Evolutionary conservation across 92 coral and sea anemone genomes (phyloP).

Genomic region (Umimayanthus kanabou): DNA sequence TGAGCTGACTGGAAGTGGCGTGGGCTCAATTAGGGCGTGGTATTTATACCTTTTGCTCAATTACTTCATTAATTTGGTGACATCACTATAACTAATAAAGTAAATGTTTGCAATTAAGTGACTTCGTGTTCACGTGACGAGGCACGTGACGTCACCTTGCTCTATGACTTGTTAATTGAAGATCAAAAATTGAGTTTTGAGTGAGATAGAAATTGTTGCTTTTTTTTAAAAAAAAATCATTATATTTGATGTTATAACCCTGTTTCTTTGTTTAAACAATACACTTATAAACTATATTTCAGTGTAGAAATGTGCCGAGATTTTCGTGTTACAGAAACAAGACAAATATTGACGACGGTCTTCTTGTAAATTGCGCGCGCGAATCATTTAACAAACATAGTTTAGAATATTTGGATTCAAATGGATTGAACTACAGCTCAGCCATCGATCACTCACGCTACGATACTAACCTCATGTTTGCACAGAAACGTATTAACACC

Average conservation of each 20-base stretch:
- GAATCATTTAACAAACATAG: background rate
- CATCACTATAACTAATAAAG: conserved; percentile 34
- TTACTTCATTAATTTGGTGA: conserved; percentile 39
- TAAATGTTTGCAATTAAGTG: conserved; percentile 10
- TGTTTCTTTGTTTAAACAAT: background rate
- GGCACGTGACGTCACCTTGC: background rate
- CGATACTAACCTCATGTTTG: background rate
- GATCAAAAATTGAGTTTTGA: background rate
- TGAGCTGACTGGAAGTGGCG: conserved; percentile 36
- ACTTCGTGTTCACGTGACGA: conserved; percentile 1
- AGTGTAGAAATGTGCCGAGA: background rate
- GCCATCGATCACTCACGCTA: background rate
- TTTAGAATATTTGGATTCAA: background rate
- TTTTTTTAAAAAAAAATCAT: background rate
- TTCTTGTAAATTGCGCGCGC: background rate
- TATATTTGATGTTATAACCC: background rate
- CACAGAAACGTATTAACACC: too few species aligned
- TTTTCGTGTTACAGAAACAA: background rate
- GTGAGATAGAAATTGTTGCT: background rate
- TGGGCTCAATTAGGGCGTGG: conserved; percentile 25
- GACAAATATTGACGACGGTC: background rate
- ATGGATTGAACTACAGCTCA: background rate
- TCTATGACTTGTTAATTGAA: conserved; percentile 33
- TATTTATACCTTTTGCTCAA: conserved; percentile 38
- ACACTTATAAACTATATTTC: background rate